phyloP scores from a whole-genome alignment of 2,797 vertebrate species.

The Kryptolebias ocellatus region DNA sequence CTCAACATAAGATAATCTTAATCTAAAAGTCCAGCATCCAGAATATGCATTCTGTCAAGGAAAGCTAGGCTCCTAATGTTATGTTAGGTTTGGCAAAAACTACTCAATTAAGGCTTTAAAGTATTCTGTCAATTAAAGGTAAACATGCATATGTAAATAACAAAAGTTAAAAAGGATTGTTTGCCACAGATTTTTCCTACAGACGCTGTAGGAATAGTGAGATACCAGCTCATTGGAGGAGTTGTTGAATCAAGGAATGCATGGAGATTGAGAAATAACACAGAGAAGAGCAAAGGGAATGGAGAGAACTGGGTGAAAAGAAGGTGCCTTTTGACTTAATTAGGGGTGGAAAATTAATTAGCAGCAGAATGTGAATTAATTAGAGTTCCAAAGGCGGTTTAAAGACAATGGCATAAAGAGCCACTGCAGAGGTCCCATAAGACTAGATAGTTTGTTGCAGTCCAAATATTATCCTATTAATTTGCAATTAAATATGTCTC shows the following conservation, averaged over 20 bases:
- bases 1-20: too few species aligned
- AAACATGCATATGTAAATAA: too few species aligned
- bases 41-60: too few species aligned
- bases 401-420: constrained; percentile 65
- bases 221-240: constrained; percentile 40
- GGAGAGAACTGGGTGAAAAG: constrained; percentile 37
- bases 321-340: constrained; percentile 84
- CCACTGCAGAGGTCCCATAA: constrained; percentile 59
- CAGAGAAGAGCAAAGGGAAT: constrained; percentile 40
- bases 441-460: constrained; percentile 67
- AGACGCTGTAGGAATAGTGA: too few species aligned
- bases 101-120: too few species aligned
- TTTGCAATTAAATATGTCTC: constrained; percentile 69
- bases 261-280: constrained; percentile 31
- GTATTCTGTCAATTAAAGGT: too few species aligned
- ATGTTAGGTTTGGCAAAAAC: too few species aligned
- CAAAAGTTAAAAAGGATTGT: too few species aligned
- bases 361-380: constrained; percentile 80
- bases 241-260: constrained; percentile 39
- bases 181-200: too few species aligned
- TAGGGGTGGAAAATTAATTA: constrained; percentile 81
- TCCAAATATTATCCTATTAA: constrained; percentile 71
- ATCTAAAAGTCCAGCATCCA: too few species aligned
- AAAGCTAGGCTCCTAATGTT: too few species aligned
- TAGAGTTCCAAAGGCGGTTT: constrained; percentile 71